phyloP scores from a whole-genome alignment of 2,888 invertebrate species.

The Lasioglossum marginatum region DNA sequence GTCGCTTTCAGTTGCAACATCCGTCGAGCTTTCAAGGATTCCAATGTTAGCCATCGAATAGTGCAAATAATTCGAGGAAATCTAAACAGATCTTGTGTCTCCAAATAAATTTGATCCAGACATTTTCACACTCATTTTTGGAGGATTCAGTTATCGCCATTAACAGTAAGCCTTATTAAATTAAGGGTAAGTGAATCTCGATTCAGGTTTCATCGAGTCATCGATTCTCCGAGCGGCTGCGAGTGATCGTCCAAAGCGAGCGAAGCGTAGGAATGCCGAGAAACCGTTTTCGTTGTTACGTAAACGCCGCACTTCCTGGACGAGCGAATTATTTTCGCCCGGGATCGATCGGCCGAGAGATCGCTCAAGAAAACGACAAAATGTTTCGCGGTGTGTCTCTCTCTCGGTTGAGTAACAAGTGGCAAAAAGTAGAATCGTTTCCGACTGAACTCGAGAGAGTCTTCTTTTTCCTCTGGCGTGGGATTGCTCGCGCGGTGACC shows the following conservation, averaged over 20 bases:
- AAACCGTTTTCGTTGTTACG: constrained; percentile 54
- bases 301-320: constrained; percentile 49
- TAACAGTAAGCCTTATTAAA: neutral
- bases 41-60: constrained; percentile 36
- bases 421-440: constrained; percentile 38
- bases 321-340: constrained; percentile 40
- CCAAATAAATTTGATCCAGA: neutral
- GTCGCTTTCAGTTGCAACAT: constrained; percentile 54
- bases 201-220: too few relatives aligned
- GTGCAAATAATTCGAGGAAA: neutral
- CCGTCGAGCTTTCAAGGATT: constrained; percentile 61
- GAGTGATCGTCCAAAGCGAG: constrained; percentile 1
- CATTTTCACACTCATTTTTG: neutral
- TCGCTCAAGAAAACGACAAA: constrained; percentile 38
- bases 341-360: constrained; percentile 24
- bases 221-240: neutral
- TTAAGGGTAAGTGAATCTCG: neutral
- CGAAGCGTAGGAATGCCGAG: constrained; percentile 22
- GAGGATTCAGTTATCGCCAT: neutral
- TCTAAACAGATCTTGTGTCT: neutral
- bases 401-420: constrained; percentile 23
- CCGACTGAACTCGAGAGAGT: constrained; percentile 35
- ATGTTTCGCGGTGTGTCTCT: constrained; percentile 10
- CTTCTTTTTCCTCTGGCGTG: constrained; percentile 33
- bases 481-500: neutral